Conservation (phyloP, 2,888 invertebrate genomes). For the Xanthorhoe spadicearia region DNA sequence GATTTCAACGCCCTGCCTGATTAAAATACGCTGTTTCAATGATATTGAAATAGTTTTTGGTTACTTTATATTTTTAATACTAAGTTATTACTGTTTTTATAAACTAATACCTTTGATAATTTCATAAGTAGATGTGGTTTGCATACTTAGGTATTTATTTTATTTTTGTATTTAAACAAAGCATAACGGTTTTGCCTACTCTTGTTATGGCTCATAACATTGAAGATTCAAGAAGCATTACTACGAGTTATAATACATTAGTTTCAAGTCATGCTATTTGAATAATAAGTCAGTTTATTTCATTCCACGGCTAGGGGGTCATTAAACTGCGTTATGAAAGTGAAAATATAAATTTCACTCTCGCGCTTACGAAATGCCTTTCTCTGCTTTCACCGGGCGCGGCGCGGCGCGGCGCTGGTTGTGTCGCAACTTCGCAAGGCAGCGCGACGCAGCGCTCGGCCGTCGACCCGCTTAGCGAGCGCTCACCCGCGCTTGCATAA, state of each 20-base stretch:
- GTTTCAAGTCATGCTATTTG: conserved; percentile 9
- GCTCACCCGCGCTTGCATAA: conserved; percentile 86
- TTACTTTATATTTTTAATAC: too few relatives aligned
- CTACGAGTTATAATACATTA: conserved; percentile 3
- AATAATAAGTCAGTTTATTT: conserved; percentile 17
- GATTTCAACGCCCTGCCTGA: too few relatives aligned
- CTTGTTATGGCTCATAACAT: not conserved
- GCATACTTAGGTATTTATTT: too few relatives aligned
- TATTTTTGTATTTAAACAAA: not conserved
- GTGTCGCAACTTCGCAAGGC: not conserved
- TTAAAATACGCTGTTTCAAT: too few relatives aligned
- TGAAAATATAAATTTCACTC: conserved; percentile 84
- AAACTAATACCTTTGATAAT: too few relatives aligned
- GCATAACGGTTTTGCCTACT: not conserved
- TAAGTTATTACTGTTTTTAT: too few relatives aligned
- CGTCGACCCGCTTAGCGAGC: conserved; percentile 88
- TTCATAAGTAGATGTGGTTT: too few relatives aligned
- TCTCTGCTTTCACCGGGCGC: conserved; percentile 81
- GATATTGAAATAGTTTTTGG: too few relatives aligned
- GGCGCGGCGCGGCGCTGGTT: conserved; percentile 36
- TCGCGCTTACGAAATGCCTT: conserved; percentile 84
- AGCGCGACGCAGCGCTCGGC: conserved; percentile 69
- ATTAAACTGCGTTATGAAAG: conserved; percentile 78
- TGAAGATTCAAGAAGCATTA: not conserved
- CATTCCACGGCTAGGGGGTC: conserved; percentile 50